These are phyloP conservation scores for Cylas formicarius DNA, from an alignment of 1,140 invertebrate genomes.

Conservation along the genomic window DNA sequence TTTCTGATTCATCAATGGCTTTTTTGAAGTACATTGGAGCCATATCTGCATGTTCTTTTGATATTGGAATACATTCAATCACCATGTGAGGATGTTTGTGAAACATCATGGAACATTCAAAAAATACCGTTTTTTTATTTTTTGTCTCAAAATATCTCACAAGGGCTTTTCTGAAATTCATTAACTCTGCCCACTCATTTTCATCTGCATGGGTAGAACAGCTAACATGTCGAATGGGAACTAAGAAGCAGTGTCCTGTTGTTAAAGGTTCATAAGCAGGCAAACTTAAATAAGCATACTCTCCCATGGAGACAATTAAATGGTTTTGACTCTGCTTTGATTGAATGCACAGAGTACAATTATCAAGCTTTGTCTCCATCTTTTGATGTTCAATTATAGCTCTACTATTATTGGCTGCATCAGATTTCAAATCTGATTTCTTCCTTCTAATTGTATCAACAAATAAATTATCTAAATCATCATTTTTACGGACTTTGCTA, in stretches of 20 bases:
- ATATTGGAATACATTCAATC: slow-evolving; percentile 83
- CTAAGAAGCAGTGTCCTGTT: slow-evolving; percentile 82
- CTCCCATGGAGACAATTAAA: slow-evolving; percentile 75
- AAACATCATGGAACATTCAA: slow-evolving; percentile 69
- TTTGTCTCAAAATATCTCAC: slow-evolving; percentile 67
- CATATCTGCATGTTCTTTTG: slow-evolving; percentile 70
- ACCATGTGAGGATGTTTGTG: slow-evolving; percentile 71
- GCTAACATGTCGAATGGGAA: slow-evolving; percentile 72
- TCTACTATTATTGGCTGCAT: slow-evolving; percentile 54
- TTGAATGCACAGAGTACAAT: slow-evolving; percentile 78
- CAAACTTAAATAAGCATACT: slow-evolving; percentile 74
- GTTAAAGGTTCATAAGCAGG: slow-evolving; percentile 72
- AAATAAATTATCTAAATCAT: slow-evolving; percentile 84
- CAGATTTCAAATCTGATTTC: slow-evolving; percentile 53
- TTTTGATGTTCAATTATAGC: slow-evolving; percentile 69
- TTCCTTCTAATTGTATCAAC: slow-evolving; percentile 61
- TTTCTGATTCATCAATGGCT: slow-evolving; percentile 89
- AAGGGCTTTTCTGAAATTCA: slow-evolving; percentile 66
- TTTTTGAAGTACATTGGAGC: slow-evolving; percentile 98
- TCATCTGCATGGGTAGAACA: slow-evolving; percentile 81
- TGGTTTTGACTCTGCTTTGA: slow-evolving; percentile 75
- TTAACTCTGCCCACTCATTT: slow-evolving; percentile 86
- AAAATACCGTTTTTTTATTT: slow-evolving; percentile 80
- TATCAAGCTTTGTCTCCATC: slow-evolving; percentile 63
- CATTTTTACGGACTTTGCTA: slow-evolving; percentile 60